These are phyloP conservation scores for Corvus hawaiiensis DNA, from an alignment of 2,113 vertebrate species.

Conservation along the genomic window DNA sequence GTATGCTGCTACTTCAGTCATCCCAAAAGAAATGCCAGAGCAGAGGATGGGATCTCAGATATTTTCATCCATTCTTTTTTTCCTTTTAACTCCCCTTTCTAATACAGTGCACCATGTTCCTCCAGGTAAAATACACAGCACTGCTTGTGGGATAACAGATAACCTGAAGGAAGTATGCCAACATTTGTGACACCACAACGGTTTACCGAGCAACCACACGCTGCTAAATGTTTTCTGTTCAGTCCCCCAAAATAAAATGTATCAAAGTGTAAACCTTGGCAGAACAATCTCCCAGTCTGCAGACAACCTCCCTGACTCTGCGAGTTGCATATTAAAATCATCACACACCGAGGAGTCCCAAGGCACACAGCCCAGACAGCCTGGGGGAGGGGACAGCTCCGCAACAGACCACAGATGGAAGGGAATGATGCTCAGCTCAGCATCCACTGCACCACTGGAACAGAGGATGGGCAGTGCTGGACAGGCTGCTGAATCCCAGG, in stretches of 20 bases:
- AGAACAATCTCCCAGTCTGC: not conserved
- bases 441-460: not conserved
- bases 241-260: not conserved
- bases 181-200: not conserved
- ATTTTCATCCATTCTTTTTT: not conserved
- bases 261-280: not conserved
- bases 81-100: not conserved
- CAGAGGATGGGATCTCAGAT: not conserved
- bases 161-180: not conserved
- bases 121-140: not conserved
- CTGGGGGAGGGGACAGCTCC: not conserved
- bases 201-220: not conserved
- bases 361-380: not conserved
- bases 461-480: not conserved
- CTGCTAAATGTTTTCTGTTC: not conserved
- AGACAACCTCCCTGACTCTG: not conserved
- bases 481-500: not conserved
- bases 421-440: not conserved
- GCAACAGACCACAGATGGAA: not conserved
- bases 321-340: not conserved
- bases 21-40: not conserved
- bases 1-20: not conserved
- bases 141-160: not conserved
- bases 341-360: not conserved
- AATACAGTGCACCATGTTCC: not conserved